Conservation (phyloP, 1,140 invertebrate genomes). For the Hypsibius dujardini region DNA sequence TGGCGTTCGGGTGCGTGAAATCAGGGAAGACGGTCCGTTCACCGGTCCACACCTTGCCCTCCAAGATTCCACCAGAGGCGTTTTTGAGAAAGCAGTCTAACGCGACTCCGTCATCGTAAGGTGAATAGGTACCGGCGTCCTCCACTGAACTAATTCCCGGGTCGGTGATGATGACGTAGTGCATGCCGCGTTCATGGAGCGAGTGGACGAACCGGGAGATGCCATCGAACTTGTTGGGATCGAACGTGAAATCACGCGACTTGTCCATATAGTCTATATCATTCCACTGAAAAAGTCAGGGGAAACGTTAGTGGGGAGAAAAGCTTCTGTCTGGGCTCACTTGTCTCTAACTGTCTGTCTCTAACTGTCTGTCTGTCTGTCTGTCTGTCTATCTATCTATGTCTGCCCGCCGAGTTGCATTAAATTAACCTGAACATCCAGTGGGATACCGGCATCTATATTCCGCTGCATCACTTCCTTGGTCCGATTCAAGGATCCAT, state of each 20-base stretch:
- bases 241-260: constrained; percentile 33
- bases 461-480: constrained; percentile 23
- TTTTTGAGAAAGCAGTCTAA: constrained; percentile 48
- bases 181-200: constrained; percentile 30
- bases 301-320: constrained; percentile 24
- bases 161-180: constrained; percentile 28
- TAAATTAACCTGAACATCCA: constrained; percentile 22
- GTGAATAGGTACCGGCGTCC: constrained; percentile 22
- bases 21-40: constrained; percentile 28
- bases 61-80: constrained; percentile 29
- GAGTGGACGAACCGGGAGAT: constrained; percentile 23
- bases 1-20: constrained; percentile 29
- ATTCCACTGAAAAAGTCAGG: constrained; percentile 30
- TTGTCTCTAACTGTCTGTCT: neutral
- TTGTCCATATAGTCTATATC: constrained; percentile 37
- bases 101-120: neutral
- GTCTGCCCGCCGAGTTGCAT: neutral
- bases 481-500: constrained; percentile 20
- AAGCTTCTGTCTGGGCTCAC: constrained; percentile 24
- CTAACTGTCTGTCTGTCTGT: too few species aligned
- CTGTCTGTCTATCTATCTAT: too few species aligned
- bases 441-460: constrained; percentile 31
- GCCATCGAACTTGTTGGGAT: constrained; percentile 27
- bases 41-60: constrained; percentile 31
- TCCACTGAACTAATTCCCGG: constrained; percentile 28